Conservation (phyloP, 2,113 vertebrate genomes). For the Myocastor coypus region DNA sequence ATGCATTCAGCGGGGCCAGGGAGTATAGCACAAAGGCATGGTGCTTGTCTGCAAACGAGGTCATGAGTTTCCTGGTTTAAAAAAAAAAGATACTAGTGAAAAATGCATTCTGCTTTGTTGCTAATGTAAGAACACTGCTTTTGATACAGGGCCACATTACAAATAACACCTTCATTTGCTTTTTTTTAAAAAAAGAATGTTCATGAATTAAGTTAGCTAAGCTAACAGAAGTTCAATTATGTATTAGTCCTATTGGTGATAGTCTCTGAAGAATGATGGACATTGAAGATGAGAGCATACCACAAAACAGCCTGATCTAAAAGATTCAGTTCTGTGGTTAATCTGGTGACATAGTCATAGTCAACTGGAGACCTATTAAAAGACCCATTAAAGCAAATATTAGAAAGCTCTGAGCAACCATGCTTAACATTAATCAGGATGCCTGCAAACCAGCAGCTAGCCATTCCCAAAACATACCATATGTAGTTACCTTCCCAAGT, state of each 20-base stretch:
- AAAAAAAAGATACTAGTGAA: slow-evolving; percentile 38
- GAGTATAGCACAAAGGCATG: too few relatives aligned
- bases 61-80: neutral
- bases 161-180: neutral
- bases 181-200: neutral
- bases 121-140: neutral
- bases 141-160: neutral
- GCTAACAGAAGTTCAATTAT: neutral
- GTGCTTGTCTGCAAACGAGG: too few relatives aligned
- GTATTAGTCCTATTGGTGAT: neutral
- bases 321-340: neutral
- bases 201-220: neutral
- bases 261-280: neutral
- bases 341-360: neutral
- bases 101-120: neutral
- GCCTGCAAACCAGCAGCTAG: neutral
- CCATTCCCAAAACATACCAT: neutral
- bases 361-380: neutral
- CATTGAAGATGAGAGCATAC: neutral
- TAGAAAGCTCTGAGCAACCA: neutral
- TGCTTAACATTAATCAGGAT: neutral
- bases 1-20: too few relatives aligned
- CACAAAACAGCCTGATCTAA: neutral
- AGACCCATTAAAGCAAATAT: neutral
- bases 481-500: neutral